These are phyloP conservation scores for Champsocephalus esox DNA, from an alignment of 2,797 vertebrate species.

Conservation along the genomic window DNA sequence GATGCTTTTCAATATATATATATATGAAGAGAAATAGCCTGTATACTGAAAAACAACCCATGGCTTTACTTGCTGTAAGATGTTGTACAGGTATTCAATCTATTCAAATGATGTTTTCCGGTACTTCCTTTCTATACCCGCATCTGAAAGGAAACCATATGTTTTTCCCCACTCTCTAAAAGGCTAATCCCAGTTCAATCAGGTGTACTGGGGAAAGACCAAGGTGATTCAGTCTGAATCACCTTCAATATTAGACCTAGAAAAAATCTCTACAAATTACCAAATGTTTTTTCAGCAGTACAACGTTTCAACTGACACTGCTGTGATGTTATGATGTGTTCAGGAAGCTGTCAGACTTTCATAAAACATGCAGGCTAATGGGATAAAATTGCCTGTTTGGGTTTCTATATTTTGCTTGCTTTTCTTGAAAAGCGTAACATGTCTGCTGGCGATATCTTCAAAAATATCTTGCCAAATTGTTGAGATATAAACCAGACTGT, in stretches of 20 bases:
- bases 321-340: constrained; percentile 33
- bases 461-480: neutral
- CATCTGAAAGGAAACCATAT: constrained; percentile 47
- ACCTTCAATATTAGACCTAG: constrained; percentile 24
- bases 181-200: constrained; percentile 39
- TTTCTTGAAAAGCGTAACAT: neutral
- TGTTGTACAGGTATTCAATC: constrained; percentile 22
- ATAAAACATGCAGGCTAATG: constrained; percentile 28
- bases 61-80: constrained; percentile 23
- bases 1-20: neutral
- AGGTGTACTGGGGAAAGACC: constrained; percentile 39
- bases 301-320: constrained; percentile 20
- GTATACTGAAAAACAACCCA: constrained; percentile 8
- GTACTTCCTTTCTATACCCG: constrained; percentile 26
- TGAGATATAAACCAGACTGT: neutral
- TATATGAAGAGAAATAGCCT: constrained; percentile 24
- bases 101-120: constrained; percentile 35
- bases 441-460: neutral
- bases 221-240: constrained; percentile 25
- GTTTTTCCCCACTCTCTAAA: constrained; percentile 14
- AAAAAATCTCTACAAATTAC: constrained; percentile 34
- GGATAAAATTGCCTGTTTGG: constrained; percentile 9
- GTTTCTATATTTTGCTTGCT: neutral
- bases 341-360: constrained; percentile 38
- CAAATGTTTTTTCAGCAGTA: constrained; percentile 32